Evolutionary conservation across 1,140 invertebrate genomes (phyloP).

Genomic region (Acromyrmex echinatior): DNA sequence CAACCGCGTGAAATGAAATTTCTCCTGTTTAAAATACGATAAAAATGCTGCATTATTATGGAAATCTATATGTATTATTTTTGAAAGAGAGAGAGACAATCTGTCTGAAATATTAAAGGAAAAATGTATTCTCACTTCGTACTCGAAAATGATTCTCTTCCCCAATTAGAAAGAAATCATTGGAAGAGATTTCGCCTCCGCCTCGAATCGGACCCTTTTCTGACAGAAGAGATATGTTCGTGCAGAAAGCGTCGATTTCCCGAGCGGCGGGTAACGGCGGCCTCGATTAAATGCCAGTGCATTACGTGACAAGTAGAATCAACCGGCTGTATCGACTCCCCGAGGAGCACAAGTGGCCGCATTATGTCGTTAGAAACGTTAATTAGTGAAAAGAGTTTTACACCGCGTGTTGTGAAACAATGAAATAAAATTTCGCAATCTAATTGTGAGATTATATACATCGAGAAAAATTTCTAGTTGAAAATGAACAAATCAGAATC

Average conservation of each 20-base stretch:
- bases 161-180: not conserved
- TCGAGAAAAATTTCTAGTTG: too few species aligned
- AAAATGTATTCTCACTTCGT: not conserved
- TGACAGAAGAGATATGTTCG: constrained; percentile 22
- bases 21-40: not conserved
- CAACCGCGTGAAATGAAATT: not conserved
- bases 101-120: not conserved
- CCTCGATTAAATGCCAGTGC: constrained; percentile 37
- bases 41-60: not conserved
- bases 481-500: too few species aligned
- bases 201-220: constrained; percentile 11
- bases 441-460: not conserved
- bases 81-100: constrained; percentile 5
- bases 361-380: constrained; percentile 52
- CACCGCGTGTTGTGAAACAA: not conserved
- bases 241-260: constrained; percentile 33
- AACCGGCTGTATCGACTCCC: constrained; percentile 29
- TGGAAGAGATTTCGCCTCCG: not conserved
- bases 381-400: constrained; percentile 18
- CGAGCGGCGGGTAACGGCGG: not conserved
- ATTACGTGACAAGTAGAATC: constrained; percentile 39
- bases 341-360: constrained; percentile 14
- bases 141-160: not conserved
- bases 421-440: not conserved
- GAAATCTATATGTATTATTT: not conserved